phyloP scores from a whole-genome alignment of 2,113 vertebrate genomes.

The Gopherus flavomarginatus region DNA sequence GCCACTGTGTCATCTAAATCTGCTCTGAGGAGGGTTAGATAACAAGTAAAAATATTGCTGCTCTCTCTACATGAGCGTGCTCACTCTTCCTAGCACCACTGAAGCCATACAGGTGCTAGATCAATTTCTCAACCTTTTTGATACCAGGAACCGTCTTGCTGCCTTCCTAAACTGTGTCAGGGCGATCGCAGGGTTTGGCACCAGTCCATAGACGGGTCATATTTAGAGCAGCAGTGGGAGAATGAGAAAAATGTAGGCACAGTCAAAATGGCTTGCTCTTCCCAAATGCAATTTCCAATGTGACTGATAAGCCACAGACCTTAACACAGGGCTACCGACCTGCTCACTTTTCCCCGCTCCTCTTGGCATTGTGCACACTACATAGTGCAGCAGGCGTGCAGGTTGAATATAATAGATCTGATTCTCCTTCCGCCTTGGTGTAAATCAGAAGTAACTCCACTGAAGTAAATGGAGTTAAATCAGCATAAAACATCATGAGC shows the following conservation, averaged over 20 bases:
- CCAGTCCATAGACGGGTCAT: too few relatives aligned
- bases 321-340: fast-evolving
- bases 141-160: too few relatives aligned
- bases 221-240: not conserved
- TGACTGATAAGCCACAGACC: not conserved
- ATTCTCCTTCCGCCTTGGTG: fast-evolving
- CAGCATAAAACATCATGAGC: not conserved
- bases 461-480: not conserved
- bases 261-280: not conserved
- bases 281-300: not conserved
- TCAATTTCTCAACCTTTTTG: too few relatives aligned
- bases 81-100: not conserved
- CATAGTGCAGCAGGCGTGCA: not conserved
- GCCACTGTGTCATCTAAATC: not conserved
- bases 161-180: too few relatives aligned
- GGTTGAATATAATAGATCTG: not conserved
- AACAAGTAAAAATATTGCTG: not conserved
- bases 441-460: not conserved
- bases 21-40: not conserved
- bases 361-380: not conserved
- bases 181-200: too few relatives aligned
- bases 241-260: not conserved
- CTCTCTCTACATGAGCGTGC: not conserved
- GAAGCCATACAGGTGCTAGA: not conserved
- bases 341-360: not conserved